Percentiles rank a stretch among this genome's conserved stretches.
Evolutionary conservation across 2,888 invertebrate species (phyloP).

Genomic region (Orthonevra nobilis): DNA sequence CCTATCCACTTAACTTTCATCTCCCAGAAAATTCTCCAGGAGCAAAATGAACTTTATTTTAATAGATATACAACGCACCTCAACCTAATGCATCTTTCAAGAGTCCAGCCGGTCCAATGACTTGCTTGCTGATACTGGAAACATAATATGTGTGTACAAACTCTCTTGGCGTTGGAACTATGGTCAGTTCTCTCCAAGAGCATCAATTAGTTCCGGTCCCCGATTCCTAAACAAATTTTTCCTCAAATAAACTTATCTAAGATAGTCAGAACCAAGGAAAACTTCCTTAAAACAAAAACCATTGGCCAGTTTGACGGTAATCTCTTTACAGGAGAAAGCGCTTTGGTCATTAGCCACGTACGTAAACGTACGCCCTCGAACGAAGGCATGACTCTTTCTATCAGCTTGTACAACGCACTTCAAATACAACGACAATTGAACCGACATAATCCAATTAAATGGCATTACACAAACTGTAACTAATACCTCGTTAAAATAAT

Average conservation of each 20-base stretch:
- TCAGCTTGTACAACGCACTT: conserved; percentile 42
- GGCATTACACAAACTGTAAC: conserved; percentile 69
- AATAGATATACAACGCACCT: no score
- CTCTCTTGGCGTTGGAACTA: no score
- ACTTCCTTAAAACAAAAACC: conserved; percentile 25
- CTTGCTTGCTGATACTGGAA: no score
- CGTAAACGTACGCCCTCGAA: conserved; percentile 21
- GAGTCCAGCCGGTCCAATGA: no score
- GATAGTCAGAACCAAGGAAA: conserved; percentile 2
- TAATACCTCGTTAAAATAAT: conserved; percentile 70
- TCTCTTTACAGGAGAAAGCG: conserved; percentile 51
- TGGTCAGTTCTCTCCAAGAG: conserved; percentile 46
- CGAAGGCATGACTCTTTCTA: conserved; percentile 29
- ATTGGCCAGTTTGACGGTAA: conserved; percentile 37
- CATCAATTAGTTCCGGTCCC: conserved; percentile 57
- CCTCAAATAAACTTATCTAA: conserved; percentile 36
- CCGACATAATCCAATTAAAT: conserved; percentile 69
- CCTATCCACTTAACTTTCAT: no score
- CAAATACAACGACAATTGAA: conserved; percentile 53
- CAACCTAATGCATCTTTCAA: no score
- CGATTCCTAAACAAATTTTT: conserved; percentile 43
- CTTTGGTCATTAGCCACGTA: conserved; percentile 49
- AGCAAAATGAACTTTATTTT: no score
- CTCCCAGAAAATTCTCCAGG: no score
- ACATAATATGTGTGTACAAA: no score